Evolutionary conservation across 2,113 vertebrate genomes (phyloP), one percentile per base, ranked within the genome.

Genomic region (Eidolon helvum): DNA sequence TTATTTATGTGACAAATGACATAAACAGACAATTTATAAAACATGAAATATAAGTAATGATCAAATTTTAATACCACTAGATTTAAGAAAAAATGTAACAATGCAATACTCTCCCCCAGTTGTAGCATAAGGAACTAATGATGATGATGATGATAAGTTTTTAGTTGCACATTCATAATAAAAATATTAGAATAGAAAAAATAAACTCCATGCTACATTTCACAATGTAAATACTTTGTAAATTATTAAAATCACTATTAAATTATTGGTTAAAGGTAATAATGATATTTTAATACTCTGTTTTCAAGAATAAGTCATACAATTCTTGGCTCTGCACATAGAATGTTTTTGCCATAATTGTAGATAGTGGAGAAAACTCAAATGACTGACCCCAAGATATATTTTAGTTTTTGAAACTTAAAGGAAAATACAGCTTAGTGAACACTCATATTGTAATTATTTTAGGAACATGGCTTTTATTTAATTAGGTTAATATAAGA

Each of bases 1-100:
- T 71, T 92, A 74, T 50, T 16, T 79, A 28, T 74, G 38, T 69
- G 21, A 84, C 30, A 92, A 82, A 57, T 90, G 22, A 33, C 7
- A 80, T 40, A 48, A 84, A 79, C 38, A 71, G 50, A 71, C 1
- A 69, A 1, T 26, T 57, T 95, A 59, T 0, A 75, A 92, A 71
- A 79, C 4, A 80, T 53, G 3, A 86, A 77, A 43, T 88, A 4
- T 1, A 69, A 21, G 26, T 35, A 55, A 28, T 91, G 30, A 45
- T 71, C 10, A 59, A 40, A 2, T 85, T 86, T 93, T 83, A 79
- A 82, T 4, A 77, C 9, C 14, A 68, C 12, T 24, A 57, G 33
- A 21, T 38, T 88, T 48, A 53, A 30, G 10, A 74, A 72, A 78
- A 87, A 86, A 61, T 84, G 0, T 35, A 53, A 40, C 16, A 75